These are phyloP conservation scores for Nasua narica DNA, from an alignment of 2,797 vertebrate species.

Conservation along the genomic window DNA sequence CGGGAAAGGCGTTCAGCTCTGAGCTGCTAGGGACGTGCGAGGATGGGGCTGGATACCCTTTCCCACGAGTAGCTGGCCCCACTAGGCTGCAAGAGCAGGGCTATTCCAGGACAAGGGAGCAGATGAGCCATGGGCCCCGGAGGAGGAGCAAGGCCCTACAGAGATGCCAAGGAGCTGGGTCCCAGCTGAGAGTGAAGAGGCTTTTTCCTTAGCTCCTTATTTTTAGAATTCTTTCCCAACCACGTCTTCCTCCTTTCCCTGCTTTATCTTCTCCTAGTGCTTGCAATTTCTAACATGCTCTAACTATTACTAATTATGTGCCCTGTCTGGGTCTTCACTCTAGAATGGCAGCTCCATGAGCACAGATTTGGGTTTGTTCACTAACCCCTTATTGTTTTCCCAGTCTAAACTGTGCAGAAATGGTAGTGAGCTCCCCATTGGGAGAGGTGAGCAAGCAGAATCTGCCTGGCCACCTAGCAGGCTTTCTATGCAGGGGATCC, in stretches of 20 bases:
- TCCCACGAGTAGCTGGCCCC: not conserved
- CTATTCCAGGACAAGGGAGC: not conserved
- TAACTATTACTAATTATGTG: not conserved
- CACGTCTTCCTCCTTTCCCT: not conserved
- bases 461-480: not conserved
- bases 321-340: not conserved
- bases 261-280: not conserved
- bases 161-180: not conserved
- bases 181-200: not conserved
- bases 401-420: not conserved
- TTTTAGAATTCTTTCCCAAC: not conserved
- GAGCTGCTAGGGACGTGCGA: not conserved
- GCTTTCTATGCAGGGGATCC: not conserved
- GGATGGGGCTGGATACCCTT: not conserved
- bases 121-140: accelerated
- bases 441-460: not conserved
- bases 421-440: not conserved
- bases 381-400: not conserved
- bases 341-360: not conserved
- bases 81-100: not conserved
- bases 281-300: not conserved
- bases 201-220: not conserved
- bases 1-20: not conserved
- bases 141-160: not conserved
- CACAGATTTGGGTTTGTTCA: not conserved